Conservation (phyloP, 2,113 vertebrate species). For the Malurus melanocephalus region DNA sequence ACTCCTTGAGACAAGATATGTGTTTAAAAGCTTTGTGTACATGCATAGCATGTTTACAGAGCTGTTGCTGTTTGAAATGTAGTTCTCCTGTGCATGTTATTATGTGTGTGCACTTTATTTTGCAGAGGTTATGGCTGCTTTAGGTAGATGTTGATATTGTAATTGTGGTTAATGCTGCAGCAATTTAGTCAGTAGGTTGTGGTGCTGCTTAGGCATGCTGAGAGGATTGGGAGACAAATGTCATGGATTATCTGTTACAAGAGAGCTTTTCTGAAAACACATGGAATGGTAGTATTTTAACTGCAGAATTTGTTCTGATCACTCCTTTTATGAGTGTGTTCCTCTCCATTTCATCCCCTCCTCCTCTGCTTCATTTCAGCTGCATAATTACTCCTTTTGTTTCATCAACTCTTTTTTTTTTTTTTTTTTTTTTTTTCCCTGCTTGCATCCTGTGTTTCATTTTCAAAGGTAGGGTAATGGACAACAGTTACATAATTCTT, state of each 20-base stretch:
- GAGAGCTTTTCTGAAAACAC: neutral
- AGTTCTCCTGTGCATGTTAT: neutral
- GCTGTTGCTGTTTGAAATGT: neutral
- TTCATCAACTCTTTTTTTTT: neutral
- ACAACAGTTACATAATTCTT: neutral
- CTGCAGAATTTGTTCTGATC: neutral
- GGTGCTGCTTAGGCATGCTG: neutral
- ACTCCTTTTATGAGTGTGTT: neutral
- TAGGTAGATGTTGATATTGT: neutral
- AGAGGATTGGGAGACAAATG: constrained; percentile 6
- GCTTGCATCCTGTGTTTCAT: fast-evolving
- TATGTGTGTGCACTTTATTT: neutral
- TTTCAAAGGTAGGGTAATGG: neutral
- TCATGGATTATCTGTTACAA: neutral
- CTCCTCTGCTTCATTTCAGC: neutral
- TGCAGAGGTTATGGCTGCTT: neutral
- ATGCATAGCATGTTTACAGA: neutral
- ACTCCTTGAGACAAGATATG: neutral
- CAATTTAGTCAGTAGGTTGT: neutral
- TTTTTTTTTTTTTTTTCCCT: neutral
- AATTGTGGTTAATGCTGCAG: neutral
- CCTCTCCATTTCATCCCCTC: neutral
- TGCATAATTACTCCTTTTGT: neutral
- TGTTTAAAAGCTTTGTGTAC: neutral
- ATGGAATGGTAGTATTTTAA: neutral